phyloP scores from a whole-genome alignment of 2,888 invertebrate genomes.

The Phymatocera aterrima region DNA sequence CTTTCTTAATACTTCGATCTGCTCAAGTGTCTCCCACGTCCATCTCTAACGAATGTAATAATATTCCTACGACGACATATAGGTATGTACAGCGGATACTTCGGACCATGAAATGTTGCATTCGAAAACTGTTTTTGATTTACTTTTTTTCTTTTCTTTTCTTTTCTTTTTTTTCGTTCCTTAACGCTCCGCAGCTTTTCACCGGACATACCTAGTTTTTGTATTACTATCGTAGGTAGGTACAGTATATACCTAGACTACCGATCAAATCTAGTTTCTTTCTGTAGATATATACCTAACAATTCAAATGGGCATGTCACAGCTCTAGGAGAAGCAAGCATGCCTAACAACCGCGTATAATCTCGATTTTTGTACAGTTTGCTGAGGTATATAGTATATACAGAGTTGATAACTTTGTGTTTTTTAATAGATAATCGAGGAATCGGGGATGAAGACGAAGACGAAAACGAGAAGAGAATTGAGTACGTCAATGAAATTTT shows the following conservation, averaged over 20 bases:
- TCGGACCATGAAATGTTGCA: not conserved
- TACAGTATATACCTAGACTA: not conserved
- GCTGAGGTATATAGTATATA: not conserved
- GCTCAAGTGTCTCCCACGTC: no score
- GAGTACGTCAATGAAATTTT: not conserved
- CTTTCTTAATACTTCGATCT: no score
- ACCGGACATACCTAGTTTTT: conserved; percentile 1
- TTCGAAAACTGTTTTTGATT: not conserved
- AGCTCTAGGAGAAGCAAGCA: conserved; percentile 13
- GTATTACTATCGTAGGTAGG: no score
- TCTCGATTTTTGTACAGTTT: conserved; percentile 1
- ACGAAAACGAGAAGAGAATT: not conserved
- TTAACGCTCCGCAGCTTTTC: conserved; percentile 20
- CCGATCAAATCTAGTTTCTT: conserved; percentile 32
- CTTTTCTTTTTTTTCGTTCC: not conserved
- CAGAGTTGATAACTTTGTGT: not conserved
- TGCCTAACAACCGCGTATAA: conserved; percentile 32
- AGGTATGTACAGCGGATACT: no score
- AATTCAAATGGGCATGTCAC: conserved; percentile 25
- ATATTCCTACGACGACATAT: no score
- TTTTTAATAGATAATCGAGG: not conserved
- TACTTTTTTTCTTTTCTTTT: not conserved
- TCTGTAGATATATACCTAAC: conserved; percentile 24
- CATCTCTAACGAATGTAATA: no score
- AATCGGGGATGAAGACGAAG: not conserved